Percentiles rank a stretch among this genome's conserved stretches.
Conservation (phyloP, 2,888 invertebrate genomes). For the Lycocerus yunnanus region DNA sequence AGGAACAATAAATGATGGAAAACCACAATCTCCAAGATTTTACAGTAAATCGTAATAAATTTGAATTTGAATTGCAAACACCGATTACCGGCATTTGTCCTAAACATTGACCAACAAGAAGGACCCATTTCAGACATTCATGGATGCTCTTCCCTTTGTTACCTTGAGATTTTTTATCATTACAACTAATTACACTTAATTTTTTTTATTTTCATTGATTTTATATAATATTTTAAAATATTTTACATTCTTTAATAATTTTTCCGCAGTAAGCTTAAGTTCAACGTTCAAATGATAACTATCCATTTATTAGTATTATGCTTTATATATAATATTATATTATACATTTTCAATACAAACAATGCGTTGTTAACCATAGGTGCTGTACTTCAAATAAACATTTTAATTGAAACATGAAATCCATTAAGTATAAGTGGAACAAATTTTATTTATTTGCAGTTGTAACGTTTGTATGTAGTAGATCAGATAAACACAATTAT, state of each 20-base stretch:
- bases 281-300: background rate
- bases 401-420: background rate
- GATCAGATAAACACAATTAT: background rate
- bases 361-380: background rate
- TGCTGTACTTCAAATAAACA: background rate
- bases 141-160: slow-evolving; percentile 3
- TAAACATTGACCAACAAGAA: slow-evolving; percentile 32
- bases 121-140: slow-evolving; percentile 17
- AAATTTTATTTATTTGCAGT: background rate
- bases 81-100: slow-evolving; percentile 31
- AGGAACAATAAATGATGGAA: slow-evolving; percentile 4
- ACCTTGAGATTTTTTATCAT: background rate
- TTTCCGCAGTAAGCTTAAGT: background rate
- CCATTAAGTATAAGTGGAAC: background rate
- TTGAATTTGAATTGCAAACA: slow-evolving; percentile 6
- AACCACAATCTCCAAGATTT: slow-evolving; percentile 18
- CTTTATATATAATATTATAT: background rate
- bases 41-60: slow-evolving; percentile 25
- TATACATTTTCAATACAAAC: background rate
- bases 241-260: background rate
- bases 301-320: background rate
- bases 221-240: background rate
- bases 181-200: no score
- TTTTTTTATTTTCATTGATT: background rate
- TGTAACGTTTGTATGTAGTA: background rate